Evolutionary conservation across 2,797 vertebrate genomes (phyloP).

Genomic region (Staurois parvus): DNA sequence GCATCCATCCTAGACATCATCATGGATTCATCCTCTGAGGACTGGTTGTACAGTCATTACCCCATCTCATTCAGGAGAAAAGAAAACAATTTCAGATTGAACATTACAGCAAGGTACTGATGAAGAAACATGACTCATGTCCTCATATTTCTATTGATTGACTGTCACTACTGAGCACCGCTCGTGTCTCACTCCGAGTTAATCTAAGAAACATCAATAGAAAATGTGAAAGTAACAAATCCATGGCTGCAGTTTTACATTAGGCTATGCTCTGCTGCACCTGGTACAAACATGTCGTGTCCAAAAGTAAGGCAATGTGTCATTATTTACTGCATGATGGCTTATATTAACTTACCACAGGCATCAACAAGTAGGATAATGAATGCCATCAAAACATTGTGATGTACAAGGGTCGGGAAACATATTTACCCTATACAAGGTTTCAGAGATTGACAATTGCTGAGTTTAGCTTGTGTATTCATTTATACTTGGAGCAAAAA

Average conservation of each 20-base stretch:
- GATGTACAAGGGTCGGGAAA: constrained; percentile 1
- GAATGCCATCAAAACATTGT: constrained; percentile 3
- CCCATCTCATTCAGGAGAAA: constrained; percentile 62
- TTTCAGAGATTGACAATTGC: not conserved
- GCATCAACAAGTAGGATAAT: constrained; percentile 22
- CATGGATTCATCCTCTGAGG: constrained; percentile 48
- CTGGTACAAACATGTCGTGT: constrained; percentile 37
- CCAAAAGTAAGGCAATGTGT: constrained; percentile 35
- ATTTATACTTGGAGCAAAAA: not conserved
- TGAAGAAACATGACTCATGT: constrained; percentile 67
- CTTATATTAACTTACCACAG: constrained; percentile 31
- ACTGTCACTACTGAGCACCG: constrained; percentile 64
- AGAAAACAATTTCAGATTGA: constrained; percentile 67
- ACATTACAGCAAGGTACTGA: constrained; percentile 62
- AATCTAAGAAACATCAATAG: constrained; percentile 65
- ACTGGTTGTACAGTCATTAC: constrained; percentile 51
- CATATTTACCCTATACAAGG: constrained; percentile 18
- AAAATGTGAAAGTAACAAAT: constrained; percentile 58
- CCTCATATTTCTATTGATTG: constrained; percentile 65
- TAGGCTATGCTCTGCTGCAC: constrained; percentile 1
- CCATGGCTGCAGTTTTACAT: constrained; percentile 42
- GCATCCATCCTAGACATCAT: constrained; percentile 43
- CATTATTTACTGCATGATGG: constrained; percentile 35
- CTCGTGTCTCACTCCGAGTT: constrained; percentile 67
- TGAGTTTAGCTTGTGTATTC: not conserved